Percentiles rank a stretch among this genome's conserved stretches.
Conservation (phyloP, 2,888 invertebrate genomes). For the Thalpophila matura region DNA sequence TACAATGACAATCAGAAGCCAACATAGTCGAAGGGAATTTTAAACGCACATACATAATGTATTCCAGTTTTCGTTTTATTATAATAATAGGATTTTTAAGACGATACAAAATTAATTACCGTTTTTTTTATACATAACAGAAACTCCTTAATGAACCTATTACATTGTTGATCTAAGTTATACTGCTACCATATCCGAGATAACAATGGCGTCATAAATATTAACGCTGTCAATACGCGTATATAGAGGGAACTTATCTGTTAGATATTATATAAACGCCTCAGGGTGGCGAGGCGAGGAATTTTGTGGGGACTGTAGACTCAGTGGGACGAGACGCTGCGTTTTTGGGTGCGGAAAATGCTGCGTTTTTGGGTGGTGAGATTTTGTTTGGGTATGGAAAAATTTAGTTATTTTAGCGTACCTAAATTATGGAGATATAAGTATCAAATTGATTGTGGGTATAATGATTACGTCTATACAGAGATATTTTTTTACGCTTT, state of each 20-base stretch:
- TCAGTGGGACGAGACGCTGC: constrained; percentile 52
- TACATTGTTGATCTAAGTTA: constrained; percentile 58
- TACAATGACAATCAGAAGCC: too few relatives aligned
- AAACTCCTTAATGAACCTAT: constrained; percentile 46
- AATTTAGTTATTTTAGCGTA: too few relatives aligned
- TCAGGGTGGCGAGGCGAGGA: constrained; percentile 82
- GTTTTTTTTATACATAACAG: constrained; percentile 7
- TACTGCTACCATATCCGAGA: constrained; percentile 61
- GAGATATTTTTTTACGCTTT: too few relatives aligned
- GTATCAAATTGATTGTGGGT: too few relatives aligned
- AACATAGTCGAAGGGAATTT: too few relatives aligned
- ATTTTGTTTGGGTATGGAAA: neutral
- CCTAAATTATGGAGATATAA: too few relatives aligned
- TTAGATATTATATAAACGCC: constrained; percentile 89
- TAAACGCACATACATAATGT: too few relatives aligned
- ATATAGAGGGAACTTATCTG: constrained; percentile 85
- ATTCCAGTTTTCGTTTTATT: too few relatives aligned
- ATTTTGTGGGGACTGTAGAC: constrained; percentile 60
- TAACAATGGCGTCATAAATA: constrained; percentile 89
- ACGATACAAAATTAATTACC: neutral
- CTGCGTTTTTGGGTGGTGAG: neutral
- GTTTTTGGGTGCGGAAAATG: constrained; percentile 27
- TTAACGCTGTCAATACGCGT: constrained; percentile 88
- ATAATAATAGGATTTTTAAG: too few relatives aligned
- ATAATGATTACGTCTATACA: too few relatives aligned